Evolutionary conservation across 2,888 invertebrate species (phyloP), one percentile per base, ranked within the genome.

Genomic region (Stenichneumon culpator): DNA sequence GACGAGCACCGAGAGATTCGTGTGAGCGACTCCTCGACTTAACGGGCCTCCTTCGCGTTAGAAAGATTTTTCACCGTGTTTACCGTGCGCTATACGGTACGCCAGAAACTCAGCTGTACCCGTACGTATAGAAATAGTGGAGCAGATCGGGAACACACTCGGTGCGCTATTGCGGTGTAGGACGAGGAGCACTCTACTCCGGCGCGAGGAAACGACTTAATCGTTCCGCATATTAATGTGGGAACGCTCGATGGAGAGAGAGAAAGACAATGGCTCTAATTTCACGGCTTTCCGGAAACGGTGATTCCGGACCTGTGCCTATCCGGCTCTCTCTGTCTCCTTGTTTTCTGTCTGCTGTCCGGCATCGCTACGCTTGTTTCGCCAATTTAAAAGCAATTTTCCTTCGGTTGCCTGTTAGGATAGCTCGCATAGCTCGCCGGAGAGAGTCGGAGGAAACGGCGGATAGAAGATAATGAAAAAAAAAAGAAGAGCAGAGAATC

Each of bases 351-450:
- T 36, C 60, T 81, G 79, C 25, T 83, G 87, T 83, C 86, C 86
- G 81, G 81, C 74, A 60, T 54, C 32, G 82, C 65, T 82, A 70
- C 80, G 82, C 85, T 87, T 89, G 87, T 78, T 86, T 91, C 90
- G 90, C 91, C 89, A 92, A 93, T 93, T 93, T 93, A 90, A 91
- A 93, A 92, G 89, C 89, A 93, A 93, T 93, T 91, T 93, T 90
- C 92, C 91, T 28, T 32, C 79, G 85, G 77, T 86, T 74, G 78
- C 67, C 52, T 52, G 47, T 7, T 28, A 79, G 19, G 65, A 44
- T 9, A 32, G 57, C 39, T 52, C 70, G 73, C 68, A 36, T 47
- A 69, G 57, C 78, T 72, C 16, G 82, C 60, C 65, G 14, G 74
- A 57, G 70, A 75, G 63, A 82, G 54, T 74, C 63, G 32, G 28